phyloP scores from a whole-genome alignment of 2,113 vertebrate genomes.

The Notothenia coriiceps region DNA sequence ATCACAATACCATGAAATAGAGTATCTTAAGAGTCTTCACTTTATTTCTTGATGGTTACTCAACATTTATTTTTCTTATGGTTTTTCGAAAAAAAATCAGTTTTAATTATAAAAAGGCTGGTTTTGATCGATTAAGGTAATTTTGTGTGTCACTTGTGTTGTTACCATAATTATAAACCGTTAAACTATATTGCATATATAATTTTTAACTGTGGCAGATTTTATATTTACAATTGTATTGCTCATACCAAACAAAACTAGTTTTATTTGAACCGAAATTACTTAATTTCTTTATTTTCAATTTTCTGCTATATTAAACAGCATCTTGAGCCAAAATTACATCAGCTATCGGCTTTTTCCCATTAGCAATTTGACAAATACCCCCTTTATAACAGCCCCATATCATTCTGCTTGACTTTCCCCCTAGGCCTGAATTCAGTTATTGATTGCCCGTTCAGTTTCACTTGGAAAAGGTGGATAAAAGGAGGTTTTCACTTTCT shows the following conservation, averaged over 20 bases:
- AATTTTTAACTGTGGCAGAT: not conserved
- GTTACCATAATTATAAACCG: not conserved
- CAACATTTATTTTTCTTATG: not conserved
- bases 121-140: too few relatives aligned
- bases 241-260: constrained; percentile 1
- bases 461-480: constrained; percentile 97
- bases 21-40: not conserved
- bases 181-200: not conserved
- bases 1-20: not conserved
- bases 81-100: not conserved
- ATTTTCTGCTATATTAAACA: constrained; percentile 74
- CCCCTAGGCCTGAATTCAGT: constrained; percentile 92
- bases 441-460: constrained; percentile 94
- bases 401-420: constrained; percentile 98
- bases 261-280: constrained; percentile 62
- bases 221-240: constrained; percentile 27
- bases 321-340: constrained; percentile 87
- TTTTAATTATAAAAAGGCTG: too few relatives aligned
- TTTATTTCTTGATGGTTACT: not conserved
- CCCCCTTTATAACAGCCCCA: constrained; percentile 85
- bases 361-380: constrained; percentile 91
- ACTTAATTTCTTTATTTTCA: constrained; percentile 62
- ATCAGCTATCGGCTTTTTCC: constrained; percentile 87
- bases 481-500: constrained; percentile 98
- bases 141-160: not conserved